Base-by-base conservation (phyloP, 2,888 invertebrate species). In the Ariolimax columbianus region DNA sequence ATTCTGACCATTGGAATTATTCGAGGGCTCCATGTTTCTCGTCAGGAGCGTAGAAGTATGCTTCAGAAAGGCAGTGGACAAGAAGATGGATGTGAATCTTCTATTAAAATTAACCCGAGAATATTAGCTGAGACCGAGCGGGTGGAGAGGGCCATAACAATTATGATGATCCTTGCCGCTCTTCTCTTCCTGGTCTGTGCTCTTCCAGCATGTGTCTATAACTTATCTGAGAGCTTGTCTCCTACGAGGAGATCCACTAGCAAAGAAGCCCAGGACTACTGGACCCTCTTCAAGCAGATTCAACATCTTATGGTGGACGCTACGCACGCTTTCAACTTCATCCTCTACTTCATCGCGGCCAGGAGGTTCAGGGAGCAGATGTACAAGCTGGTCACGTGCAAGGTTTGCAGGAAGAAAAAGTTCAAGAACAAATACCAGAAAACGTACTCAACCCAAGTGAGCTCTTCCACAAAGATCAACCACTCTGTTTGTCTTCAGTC, bases 251-350 rank as follows among this genome's bases (percentile, higher is more conserved):
- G 33, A 0, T 73, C 77, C 30, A n/a, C n/a, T n/a, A 51, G 30
- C 1, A 40, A 6, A 17, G 59, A 30, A 0, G 47, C 83, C 11
- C n/a, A 43, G 0, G 85, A 86, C n/a, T 55, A 72, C 33, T 81
- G 81, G 84, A 6, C 40, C 11, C 55, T 86, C 30, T 80, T 86
- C 59, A 36, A 83, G 36, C 83, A 86, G 68, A 55, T 88, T 38
- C 66, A 86, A 51, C 90, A 88, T 70, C 77, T 91, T 11, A 81
- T 91, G 26, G 85, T 88, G 0, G 91, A 91, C 83, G 78, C 90
- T 0, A 90, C 90, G 40, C 91, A 91, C 79, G 91, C 90, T 19
- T 80, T 91, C 38, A 91, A 91, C 82, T 91, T 91, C 84, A 91
- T 91, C 78, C 82, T 91, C 23, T 91, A 91, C 78, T 91, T 89